These are phyloP conservation scores for Salarias fasciatus DNA, from an alignment of 2,797 vertebrate species.

Conservation along the genomic window DNA sequence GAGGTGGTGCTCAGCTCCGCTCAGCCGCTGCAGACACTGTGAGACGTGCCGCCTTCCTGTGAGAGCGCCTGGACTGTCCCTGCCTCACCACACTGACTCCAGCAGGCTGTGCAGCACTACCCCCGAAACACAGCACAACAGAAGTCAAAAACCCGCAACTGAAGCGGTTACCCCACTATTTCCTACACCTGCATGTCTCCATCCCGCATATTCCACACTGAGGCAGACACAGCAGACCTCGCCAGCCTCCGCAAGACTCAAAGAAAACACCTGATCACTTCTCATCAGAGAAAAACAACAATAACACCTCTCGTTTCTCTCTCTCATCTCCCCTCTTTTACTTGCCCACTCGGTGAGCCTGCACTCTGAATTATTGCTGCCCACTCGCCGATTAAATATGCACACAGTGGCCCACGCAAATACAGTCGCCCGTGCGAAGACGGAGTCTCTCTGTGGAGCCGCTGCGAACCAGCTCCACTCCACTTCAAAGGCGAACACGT, in stretches of 20 bases:
- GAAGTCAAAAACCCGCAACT: neutral
- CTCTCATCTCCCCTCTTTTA: slow-evolving; percentile 23
- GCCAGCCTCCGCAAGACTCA: neutral
- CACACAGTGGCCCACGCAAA: slow-evolving; percentile 68
- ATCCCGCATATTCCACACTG: neutral
- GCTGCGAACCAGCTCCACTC: slow-evolving; percentile 19
- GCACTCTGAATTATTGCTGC: slow-evolving; percentile 54
- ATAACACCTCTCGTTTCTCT: neutral
- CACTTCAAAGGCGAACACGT: slow-evolving; percentile 50
- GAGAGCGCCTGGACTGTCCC: slow-evolving; percentile 31
- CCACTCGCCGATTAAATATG: slow-evolving; percentile 75
- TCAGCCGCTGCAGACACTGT: slow-evolving; percentile 60
- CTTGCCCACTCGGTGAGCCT: slow-evolving; percentile 47
- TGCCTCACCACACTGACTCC: slow-evolving; percentile 32
- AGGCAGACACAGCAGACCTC: neutral
- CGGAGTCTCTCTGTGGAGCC: slow-evolving; percentile 22
- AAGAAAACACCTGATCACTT: slow-evolving; percentile 26
- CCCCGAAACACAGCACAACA: too few relatives aligned
- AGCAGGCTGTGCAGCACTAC: neutral
- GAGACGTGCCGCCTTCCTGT: slow-evolving; percentile 62
- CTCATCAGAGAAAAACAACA: slow-evolving; percentile 9
- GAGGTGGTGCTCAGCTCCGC: slow-evolving; percentile 37
- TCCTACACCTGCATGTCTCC: neutral
- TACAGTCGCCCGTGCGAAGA: slow-evolving; percentile 45
- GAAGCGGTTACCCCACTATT: neutral